Conservation (phyloP, 2,888 invertebrate genomes). For the Leucozona laternaria region DNA sequence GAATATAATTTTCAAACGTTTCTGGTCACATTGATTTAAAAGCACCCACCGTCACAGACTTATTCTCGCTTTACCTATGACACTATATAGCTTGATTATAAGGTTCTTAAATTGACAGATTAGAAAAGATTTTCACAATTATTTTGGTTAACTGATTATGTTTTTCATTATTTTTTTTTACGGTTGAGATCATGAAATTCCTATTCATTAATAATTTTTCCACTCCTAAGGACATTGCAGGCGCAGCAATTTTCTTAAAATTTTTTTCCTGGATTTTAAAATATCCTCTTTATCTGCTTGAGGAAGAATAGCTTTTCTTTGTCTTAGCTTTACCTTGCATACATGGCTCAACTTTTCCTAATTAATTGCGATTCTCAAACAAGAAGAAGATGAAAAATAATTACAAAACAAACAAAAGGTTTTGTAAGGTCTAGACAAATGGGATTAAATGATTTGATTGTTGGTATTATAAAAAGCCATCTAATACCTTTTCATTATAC, state of each 20-base stretch:
- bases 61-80: too few species aligned
- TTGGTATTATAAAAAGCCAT: neutral
- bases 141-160: constrained; percentile 22
- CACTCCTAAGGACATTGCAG: neutral
- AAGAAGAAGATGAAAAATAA: neutral
- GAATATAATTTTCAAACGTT: constrained; percentile 30
- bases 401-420: neutral
- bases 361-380: constrained; percentile 18
- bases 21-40: neutral
- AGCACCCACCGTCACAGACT: too few species aligned
- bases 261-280: neutral
- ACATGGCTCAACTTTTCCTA: constrained; percentile 13
- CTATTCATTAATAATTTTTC: constrained; percentile 26
- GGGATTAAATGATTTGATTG: neutral
- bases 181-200: constrained; percentile 14
- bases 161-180: constrained; percentile 36
- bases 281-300: neutral
- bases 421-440: constrained; percentile 29
- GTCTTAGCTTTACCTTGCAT: neutral
- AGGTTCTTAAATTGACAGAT: constrained; percentile 43
- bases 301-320: constrained; percentile 14
- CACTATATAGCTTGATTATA: constrained; percentile 26
- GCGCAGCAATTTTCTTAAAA: neutral
- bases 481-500: neutral
- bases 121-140: constrained; percentile 20